A percentile compares a stretch with the other conserved stretches of the same genome.
Conservation (phyloP, 1,140 invertebrate genomes). For the Euborellia annulipes region DNA sequence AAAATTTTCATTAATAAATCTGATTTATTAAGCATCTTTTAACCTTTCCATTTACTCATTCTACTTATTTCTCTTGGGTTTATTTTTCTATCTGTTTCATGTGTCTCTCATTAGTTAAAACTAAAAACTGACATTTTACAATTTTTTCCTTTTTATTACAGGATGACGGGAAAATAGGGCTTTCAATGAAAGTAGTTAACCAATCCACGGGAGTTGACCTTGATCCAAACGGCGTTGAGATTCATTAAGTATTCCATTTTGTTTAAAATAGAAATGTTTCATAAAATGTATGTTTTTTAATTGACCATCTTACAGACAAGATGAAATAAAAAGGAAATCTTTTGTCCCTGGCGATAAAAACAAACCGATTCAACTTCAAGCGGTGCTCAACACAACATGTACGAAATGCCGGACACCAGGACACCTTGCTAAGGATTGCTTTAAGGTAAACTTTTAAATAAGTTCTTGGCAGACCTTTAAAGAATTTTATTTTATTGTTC, state of each 20-base stretch:
- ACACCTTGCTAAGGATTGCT: constrained; percentile 29
- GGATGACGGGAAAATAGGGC: constrained; percentile 29
- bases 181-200: constrained; percentile 32
- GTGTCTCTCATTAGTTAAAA: too few relatives aligned
- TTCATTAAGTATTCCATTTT: constrained; percentile 17
- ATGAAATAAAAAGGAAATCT: constrained; percentile 24
- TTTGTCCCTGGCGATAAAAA: constrained; percentile 14
- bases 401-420: constrained; percentile 28
- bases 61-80: too few relatives aligned
- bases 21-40: too few relatives aligned
- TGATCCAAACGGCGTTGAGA: constrained; percentile 29
- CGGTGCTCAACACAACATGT: constrained; percentile 29
- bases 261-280: background rate
- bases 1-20: too few relatives aligned
- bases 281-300: constrained; percentile 3
- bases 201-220: constrained; percentile 29
- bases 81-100: too few relatives aligned
- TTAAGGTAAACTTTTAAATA: constrained; percentile 17
- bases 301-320: constrained; percentile 14
- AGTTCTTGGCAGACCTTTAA: background rate
- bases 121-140: too few relatives aligned
- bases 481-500: too few relatives aligned
- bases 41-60: too few relatives aligned
- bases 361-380: constrained; percentile 26
- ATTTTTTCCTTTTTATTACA: constrained; percentile 14